Percentiles rank a stretch among this genome's conserved stretches.
Conservation (phyloP, 2,888 invertebrate species). For the Syritta pipiens region DNA sequence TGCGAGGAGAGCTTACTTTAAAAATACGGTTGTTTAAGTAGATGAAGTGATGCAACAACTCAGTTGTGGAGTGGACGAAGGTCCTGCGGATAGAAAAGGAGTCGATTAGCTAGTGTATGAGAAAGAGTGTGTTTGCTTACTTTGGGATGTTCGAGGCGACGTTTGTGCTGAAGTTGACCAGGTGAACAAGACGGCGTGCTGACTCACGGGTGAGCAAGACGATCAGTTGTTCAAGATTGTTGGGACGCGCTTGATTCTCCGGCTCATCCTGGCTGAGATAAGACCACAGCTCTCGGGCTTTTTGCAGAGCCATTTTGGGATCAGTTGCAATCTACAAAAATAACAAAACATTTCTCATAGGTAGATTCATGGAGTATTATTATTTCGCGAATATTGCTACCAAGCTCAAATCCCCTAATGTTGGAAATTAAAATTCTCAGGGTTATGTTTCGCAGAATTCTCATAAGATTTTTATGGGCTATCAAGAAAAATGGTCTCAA, state of each 20-base stretch:
- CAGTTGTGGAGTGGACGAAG: constrained; percentile 80
- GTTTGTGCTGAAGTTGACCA: constrained; percentile 85
- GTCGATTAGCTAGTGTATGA: background rate
- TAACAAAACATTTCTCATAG: too few relatives aligned
- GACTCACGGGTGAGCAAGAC: constrained; percentile 89
- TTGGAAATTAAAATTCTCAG: too few relatives aligned
- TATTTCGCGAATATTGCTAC: too few relatives aligned
- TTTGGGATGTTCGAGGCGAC: constrained; percentile 83
- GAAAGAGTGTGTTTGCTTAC: constrained; percentile 73
- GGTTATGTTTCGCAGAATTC: too few relatives aligned
- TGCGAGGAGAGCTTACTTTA: constrained; percentile 80
- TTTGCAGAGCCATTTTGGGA: constrained; percentile 87
- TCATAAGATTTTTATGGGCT: too few relatives aligned
- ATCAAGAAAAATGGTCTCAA: too few relatives aligned
- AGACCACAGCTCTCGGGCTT: constrained; percentile 86
- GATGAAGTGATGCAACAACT: constrained; percentile 82
- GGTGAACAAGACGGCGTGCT: constrained; percentile 87
- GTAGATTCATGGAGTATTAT: background rate
- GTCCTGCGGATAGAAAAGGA: constrained; percentile 76
- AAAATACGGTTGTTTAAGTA: constrained; percentile 83
- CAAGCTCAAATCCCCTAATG: too few relatives aligned
- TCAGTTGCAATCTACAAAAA: constrained; percentile 85
- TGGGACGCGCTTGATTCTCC: constrained; percentile 90
- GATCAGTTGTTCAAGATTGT: constrained; percentile 87
- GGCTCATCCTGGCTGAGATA: constrained; percentile 88